phyloP scores from a whole-genome alignment of 2,797 vertebrate species.

The Morus bassanus region DNA sequence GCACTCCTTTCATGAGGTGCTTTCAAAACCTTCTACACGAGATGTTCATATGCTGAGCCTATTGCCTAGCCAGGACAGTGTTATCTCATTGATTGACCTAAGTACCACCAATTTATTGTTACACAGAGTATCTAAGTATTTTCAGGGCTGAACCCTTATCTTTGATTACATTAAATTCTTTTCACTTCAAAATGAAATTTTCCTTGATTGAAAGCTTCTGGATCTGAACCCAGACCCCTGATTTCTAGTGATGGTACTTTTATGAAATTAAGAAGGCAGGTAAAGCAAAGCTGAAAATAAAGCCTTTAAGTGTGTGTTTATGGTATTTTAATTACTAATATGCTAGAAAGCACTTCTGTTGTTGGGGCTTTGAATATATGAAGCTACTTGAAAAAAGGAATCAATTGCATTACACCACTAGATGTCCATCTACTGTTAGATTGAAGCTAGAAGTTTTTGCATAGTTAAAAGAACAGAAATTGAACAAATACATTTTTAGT shows the following conservation, averaged over 20 bases:
- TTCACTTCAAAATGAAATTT: neutral
- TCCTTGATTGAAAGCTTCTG: neutral
- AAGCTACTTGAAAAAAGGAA: neutral
- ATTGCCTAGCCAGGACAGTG: neutral
- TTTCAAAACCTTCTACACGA: neutral
- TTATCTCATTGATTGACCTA: neutral
- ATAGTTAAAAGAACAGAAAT: neutral
- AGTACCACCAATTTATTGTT: neutral
- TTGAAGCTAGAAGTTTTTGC: neutral
- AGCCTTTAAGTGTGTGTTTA: neutral
- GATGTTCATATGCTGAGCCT: neutral
- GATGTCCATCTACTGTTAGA: neutral
- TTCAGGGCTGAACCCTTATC: neutral
- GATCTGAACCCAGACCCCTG: neutral
- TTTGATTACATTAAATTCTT: neutral
- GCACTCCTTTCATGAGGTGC: neutral
- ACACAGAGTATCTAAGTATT: neutral
- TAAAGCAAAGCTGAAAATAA: neutral
- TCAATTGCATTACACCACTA: neutral
- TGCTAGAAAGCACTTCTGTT: neutral
- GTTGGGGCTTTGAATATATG: neutral
- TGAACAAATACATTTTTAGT: neutral
- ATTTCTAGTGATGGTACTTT: neutral
- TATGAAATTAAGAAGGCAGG: neutral
- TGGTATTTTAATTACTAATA: neutral